Evolutionary conservation across 2,113 vertebrate species (phyloP), one percentile per base, ranked within the genome.

Genomic region (Vanacampus margaritifer): DNA sequence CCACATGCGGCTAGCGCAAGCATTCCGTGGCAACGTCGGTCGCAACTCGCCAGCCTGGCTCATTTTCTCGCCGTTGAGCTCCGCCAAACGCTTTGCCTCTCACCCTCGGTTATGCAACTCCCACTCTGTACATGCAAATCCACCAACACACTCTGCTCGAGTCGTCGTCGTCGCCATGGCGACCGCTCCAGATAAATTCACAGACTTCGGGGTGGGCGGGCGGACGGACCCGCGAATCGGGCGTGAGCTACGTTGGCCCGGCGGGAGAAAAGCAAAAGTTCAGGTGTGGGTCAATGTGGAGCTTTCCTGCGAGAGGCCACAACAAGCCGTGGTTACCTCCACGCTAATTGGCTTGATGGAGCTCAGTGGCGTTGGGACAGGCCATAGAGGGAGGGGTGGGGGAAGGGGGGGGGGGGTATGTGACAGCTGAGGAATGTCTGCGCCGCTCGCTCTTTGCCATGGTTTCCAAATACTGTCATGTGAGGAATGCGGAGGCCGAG

Each of bases 381-480:
- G 74, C 66, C 62, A 70, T 59, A 50, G 63, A 39, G 78, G 9
- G 0, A 45, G 78, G 6, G 0, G n/a, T n/a, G n/a, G n/a, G n/a
- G n/a, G n/a, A n/a, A n/a, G 57, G 64, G 72, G 84, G 76, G 73
- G 85, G 90, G 72, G 82, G 85, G 73, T 87, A 91, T 86, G 79
- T 92, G 92, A 93, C 93, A 95, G 93, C 93, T 95, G 93, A 94
- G 91, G 91, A 94, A 95, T 93, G 93, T 84, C 86, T 91, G 81
- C 78, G 67, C 77, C 45, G 79, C 89, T 80, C 89, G 82, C 78
- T 84, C 88, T 89, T 92, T 87, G 87, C 88, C 90, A 91, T 72
- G 88, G 89, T 95, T 95, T 94, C 93, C 89, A 94, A 24, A 77
- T 78, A 90, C 85, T 90, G 90, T 90, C 92, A 95, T 92, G 90